Conservation (phyloP, 2,113 vertebrate genomes). For the Anolis sagrei region DNA sequence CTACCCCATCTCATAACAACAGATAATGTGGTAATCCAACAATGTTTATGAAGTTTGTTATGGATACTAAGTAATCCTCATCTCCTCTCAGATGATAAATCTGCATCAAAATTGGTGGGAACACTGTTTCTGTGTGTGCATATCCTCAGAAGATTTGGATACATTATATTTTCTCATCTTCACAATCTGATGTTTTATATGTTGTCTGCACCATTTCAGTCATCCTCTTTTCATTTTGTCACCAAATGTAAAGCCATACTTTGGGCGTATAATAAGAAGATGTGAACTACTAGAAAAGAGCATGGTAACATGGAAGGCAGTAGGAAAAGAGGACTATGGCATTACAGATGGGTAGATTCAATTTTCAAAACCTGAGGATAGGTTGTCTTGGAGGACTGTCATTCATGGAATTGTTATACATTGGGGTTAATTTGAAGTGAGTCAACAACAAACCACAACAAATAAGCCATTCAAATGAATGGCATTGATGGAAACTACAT, state of each 20-base stretch:
- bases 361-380: too few species aligned
- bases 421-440: too few species aligned
- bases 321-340: too few species aligned
- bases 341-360: too few species aligned
- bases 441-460: too few species aligned
- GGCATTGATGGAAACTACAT: neutral
- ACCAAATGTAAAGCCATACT: neutral
- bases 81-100: constrained; percentile 21
- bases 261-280: too few species aligned
- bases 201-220: neutral
- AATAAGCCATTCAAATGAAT: constrained; percentile 17
- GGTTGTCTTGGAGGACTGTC: too few species aligned
- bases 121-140: neutral
- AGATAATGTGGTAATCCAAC: constrained; percentile 8
- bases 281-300: too few species aligned
- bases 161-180: constrained; percentile 3
- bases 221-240: constrained; percentile 6
- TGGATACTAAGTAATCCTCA: neutral
- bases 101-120: constrained; percentile 38
- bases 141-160: constrained; percentile 2
- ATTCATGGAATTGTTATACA: too few species aligned
- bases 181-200: neutral
- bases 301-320: too few species aligned
- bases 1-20: neutral
- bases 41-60: constrained; percentile 25